Base-by-base conservation (phyloP, 2,888 invertebrate species). In the Acanthoscelides obtectus region DNA sequence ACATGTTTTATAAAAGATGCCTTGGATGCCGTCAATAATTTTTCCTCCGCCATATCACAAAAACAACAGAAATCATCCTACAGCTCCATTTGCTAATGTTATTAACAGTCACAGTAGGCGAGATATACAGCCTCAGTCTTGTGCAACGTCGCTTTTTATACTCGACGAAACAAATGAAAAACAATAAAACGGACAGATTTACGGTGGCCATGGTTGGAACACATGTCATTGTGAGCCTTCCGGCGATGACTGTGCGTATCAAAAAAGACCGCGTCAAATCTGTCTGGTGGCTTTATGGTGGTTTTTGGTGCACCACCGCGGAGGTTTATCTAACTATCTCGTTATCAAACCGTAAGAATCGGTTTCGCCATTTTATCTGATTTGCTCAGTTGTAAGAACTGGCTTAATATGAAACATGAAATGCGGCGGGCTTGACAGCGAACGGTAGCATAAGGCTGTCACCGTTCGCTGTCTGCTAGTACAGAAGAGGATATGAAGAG, bases 51-150 rank as follows among this genome's bases (percentile, higher is more conserved):
- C 6, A 45, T 17, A 12, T 17, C 19, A 66, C 19, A 66, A 19
- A 67, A 20, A 25, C 2, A 64, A 17, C 70, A 22, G 22, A 22
- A 65, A 70, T 20, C 19, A 70, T 22, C 72, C 64, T 72, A 69
- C 72, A 69, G 67, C 72, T 72, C 72, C 69, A 68, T 67, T 67
- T 64, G 65, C 70, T 72, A 72, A 72, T 72, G 72, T 70, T 70
- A 72, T 72, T 72, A 72, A 70, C 70, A 68, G 67, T 72, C 64
- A 20, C 64, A 67, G 72, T 72, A 72, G 72, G 72, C 72, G 72
- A 72, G 70, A 68, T 45, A 45, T 45, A 72, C 68, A 70, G 72
- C 69, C 72, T 67, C 72, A 64, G 70, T 72, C 69, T 72, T 72
- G 69, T 70, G 72, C 70, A 72, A 72, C 68, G 70, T 63, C 25